These are phyloP conservation scores for Lycophotia porphyrea DNA, from an alignment of 2,888 invertebrate species.

Conservation along the genomic window DNA sequence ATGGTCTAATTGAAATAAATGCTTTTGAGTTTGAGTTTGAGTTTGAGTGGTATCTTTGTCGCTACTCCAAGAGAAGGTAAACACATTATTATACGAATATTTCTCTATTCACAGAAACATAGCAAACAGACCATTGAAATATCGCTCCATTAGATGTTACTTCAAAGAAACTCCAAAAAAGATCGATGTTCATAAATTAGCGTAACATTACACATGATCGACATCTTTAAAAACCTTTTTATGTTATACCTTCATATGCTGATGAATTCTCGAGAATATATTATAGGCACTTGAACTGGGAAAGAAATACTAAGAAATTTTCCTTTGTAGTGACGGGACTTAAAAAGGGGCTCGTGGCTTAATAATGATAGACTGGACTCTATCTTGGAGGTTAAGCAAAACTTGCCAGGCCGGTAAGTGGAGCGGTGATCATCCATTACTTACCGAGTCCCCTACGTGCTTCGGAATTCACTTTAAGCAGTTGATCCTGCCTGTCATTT, in stretches of 20 bases:
- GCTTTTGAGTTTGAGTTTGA: no score
- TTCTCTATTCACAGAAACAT: background rate
- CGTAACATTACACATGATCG: constrained; percentile 43
- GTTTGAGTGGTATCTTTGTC: no score
- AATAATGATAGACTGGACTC: background rate
- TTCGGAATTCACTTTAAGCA: background rate
- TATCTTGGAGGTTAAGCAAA: background rate
- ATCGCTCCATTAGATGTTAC: constrained; percentile 20
- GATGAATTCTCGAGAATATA: background rate
- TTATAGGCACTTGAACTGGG: background rate
- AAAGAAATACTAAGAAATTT: background rate
- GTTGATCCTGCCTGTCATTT: background rate
- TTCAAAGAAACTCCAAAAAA: constrained; percentile 36
- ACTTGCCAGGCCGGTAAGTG: background rate
- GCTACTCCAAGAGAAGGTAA: constrained; percentile 4
- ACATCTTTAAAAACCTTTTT: constrained; percentile 26
- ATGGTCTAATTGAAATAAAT: no score
- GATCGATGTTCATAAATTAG: constrained; percentile 46
- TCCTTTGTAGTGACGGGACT: background rate
- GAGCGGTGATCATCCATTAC: background rate
- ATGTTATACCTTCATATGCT: constrained; percentile 3
- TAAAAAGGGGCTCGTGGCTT: background rate
- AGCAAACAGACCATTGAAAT: constrained; percentile 3
- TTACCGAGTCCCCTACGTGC: background rate
- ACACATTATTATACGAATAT: background rate